Conservation (phyloP, 2,113 vertebrate species). For the Orthonyx spaldingii region DNA sequence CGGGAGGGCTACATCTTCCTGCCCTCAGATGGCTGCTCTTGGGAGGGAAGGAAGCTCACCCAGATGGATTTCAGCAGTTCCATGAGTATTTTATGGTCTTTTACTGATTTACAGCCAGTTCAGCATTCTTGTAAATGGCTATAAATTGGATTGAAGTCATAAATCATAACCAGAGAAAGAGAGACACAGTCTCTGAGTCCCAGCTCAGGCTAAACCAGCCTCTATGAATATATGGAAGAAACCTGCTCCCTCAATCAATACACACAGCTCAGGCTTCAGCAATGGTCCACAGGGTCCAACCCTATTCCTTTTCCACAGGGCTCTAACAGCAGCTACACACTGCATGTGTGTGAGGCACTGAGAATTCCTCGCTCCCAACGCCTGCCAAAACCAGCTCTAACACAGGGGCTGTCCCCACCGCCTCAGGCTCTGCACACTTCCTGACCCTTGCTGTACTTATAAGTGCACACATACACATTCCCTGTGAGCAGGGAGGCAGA, state of each 20-base stretch:
- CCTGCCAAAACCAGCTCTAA: background rate
- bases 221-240: slow-evolving; percentile 70
- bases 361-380: background rate
- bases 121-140: slow-evolving; percentile 81
- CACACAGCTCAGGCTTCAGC: background rate
- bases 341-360: background rate
- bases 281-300: background rate
- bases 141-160: slow-evolving; percentile 83
- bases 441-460: background rate
- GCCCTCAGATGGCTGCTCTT: slow-evolving; percentile 62
- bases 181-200: slow-evolving; percentile 56
- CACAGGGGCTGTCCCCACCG: background rate
- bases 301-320: background rate
- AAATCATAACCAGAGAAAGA: slow-evolving; percentile 76
- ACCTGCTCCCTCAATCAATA: slow-evolving; percentile 60
- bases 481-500: background rate
- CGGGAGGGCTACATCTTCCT: slow-evolving; percentile 19
- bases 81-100: slow-evolving; percentile 79
- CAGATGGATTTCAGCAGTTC: slow-evolving; percentile 76
- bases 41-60: slow-evolving; percentile 66
- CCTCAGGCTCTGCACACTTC: background rate
- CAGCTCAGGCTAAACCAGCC: slow-evolving; percentile 68
- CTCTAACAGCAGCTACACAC: background rate
- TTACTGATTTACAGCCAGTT: slow-evolving; percentile 80
- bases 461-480: accelerated